phyloP scores from a whole-genome alignment of 1,140 invertebrate genomes.

The Andricus grossulariae region DNA sequence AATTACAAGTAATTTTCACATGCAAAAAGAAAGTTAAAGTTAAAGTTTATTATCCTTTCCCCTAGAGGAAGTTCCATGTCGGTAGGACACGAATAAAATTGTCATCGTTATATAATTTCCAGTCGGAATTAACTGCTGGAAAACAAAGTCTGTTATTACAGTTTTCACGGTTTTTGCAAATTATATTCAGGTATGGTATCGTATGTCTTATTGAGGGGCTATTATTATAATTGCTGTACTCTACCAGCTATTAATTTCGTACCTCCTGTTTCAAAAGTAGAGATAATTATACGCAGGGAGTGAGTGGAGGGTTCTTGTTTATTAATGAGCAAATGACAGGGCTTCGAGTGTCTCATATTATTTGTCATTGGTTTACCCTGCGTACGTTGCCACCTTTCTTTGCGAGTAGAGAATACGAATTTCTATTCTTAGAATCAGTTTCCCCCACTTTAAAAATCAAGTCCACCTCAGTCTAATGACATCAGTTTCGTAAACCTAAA shows the following conservation, averaged over 20 bases:
- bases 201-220: background rate
- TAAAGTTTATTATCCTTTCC: no score
- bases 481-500: no score
- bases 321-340: background rate
- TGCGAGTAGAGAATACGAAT: no score
- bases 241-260: background rate
- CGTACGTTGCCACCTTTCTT: background rate
- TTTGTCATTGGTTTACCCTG: background rate
- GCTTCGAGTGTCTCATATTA: background rate
- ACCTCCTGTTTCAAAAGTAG: conserved; percentile 4
- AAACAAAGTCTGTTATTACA: background rate
- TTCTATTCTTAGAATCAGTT: no score
- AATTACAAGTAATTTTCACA: no score
- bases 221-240: conserved; percentile 9
- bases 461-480: no score
- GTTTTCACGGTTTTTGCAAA: background rate
- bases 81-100: background rate
- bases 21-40: no score
- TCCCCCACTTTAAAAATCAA: no score
- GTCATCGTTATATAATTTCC: conserved; percentile 7
- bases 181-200: background rate
- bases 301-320: background rate
- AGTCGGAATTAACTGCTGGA: background rate
- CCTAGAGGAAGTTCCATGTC: no score
- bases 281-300: background rate